Evolutionary conservation across 1,140 invertebrate genomes (phyloP).

Genomic region (Lepidostoma basale): DNA sequence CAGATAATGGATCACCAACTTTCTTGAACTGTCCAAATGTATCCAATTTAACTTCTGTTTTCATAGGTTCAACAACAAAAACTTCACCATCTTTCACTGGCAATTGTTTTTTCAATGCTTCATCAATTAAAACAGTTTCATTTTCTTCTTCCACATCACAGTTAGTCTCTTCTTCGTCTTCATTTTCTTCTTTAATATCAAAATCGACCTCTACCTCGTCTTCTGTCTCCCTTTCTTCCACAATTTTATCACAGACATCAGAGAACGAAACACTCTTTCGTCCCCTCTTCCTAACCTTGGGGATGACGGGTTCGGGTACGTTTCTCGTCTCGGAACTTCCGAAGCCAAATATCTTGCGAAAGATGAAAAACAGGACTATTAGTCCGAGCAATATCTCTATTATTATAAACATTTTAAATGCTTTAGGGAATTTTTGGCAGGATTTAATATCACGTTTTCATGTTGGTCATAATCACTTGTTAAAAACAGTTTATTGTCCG

Average conservation of each 20-base stretch:
- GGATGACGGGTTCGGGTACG: background rate
- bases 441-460: too few relatives aligned
- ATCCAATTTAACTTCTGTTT: too few relatives aligned
- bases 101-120: background rate
- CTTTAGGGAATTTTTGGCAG: too few relatives aligned
- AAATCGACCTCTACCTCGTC: conserved; percentile 22
- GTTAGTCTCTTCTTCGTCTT: background rate
- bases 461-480: too few relatives aligned
- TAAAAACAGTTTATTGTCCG: too few relatives aligned
- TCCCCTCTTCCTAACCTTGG: conserved; percentile 7
- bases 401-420: background rate
- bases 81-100: background rate
- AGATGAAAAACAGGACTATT: background rate
- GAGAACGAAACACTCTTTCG: conserved; percentile 39
- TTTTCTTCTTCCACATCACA: background rate
- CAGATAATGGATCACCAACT: too few relatives aligned
- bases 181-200: conserved; percentile 10
- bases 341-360: background rate
- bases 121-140: background rate
- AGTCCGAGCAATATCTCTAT: background rate
- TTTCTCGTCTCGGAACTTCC: background rate
- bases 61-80: too few relatives aligned
- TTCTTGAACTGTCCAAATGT: too few relatives aligned
- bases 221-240: conserved; percentile 9
- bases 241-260: conserved; percentile 6